Base-by-base conservation (phyloP, 1,140 invertebrate species). In the Drosophila kikkawai region DNA sequence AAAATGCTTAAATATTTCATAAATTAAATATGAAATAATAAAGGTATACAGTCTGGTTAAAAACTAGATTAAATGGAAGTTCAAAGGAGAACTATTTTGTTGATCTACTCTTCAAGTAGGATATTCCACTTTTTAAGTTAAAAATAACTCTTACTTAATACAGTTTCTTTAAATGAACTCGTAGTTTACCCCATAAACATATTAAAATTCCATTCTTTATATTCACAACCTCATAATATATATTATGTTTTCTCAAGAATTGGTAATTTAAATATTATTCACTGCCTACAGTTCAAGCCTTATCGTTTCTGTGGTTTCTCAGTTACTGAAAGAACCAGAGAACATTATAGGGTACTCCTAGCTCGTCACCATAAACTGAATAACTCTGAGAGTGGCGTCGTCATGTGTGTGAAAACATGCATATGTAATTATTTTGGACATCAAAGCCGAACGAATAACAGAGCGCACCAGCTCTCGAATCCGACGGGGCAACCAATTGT, bases 401-500 rank as follows among this genome's bases (percentile, higher is more conserved):
- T 68, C 63, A 70, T 68, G 55, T 73, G 68, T 42, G 68, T 60
- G 19, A 56, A 56, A 73, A 42, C 70, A 73, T 73, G 68, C 67
- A 74, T 73, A 37, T 56, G 22, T 56, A 70, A 69, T 70, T 67
- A 70, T 42, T 70, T 67, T 68, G 47, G 68, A 59, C 69, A 73
- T 36, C 68, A 73, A 48, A 69, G 68, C 64, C 11, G 37, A 56
- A 32, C 68, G 50, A 55, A 22, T 12, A 39, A 39, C 19, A 19
- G 32, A 19, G 19, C 51, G 32, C 34, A 15, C n/a, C n/a, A 39
- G 13, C 22, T 51, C 50, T 17, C n/a, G 11, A 22, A 45, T 7
- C 32, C 34, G 32, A 41, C 39, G 42, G 58, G 53, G 32, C 48
- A 66, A 56, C 75, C 79, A 80, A 87, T 87, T 87, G 80, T 63